Base-by-base conservation (phyloP, 1,140 invertebrate genomes). In the Dinoponera quadriceps region DNA sequence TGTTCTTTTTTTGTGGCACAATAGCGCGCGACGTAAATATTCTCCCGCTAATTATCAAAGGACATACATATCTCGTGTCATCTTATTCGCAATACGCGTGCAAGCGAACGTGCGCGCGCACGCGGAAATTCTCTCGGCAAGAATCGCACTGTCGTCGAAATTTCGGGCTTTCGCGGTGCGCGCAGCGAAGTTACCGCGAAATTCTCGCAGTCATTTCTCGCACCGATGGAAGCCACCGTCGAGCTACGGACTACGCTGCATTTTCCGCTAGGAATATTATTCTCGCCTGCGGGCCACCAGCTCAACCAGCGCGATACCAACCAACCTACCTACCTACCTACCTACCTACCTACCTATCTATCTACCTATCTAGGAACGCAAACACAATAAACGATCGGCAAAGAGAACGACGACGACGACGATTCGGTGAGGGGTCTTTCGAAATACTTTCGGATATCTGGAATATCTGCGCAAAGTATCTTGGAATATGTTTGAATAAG, bases 191-290 rank as follows among this genome's bases (percentile, higher is more conserved):
- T 71, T 80, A 55, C 65, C 20, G 38, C 22, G 54, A 80, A 80
- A 80, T 80, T 80, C 75, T 80, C 75, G 29, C 65, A 80, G 75
- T 80, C 63, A 80, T 80, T 80, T 80, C 65, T 69, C 75, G 65
- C 75, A 80, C 65, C 75, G 65, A 80, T 80, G 75, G 65, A 71
- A 80, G 63, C 74, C 49, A 5, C 60, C 60, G 16, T 55, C 25
- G 48, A 38, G 75, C 57, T 44, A 18, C 49, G 33, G 7, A 5
- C 25, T 38, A 18, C 51, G 75, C 57, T 80, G 75, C 69, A 80
- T 80, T 80, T 80, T 80, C 75, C 75, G 75, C 65, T 57, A 80
- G 75, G 65, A 69, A 78, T 68, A 80, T 80, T 80, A 80, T 80
- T 71, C 75, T 5, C 51, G 51, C 75, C 75, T 57, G 75, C 65